Evolutionary conservation across 2,888 invertebrate genomes (phyloP), one percentile per base, ranked within the genome.

Genomic region (Ophraella communa): DNA sequence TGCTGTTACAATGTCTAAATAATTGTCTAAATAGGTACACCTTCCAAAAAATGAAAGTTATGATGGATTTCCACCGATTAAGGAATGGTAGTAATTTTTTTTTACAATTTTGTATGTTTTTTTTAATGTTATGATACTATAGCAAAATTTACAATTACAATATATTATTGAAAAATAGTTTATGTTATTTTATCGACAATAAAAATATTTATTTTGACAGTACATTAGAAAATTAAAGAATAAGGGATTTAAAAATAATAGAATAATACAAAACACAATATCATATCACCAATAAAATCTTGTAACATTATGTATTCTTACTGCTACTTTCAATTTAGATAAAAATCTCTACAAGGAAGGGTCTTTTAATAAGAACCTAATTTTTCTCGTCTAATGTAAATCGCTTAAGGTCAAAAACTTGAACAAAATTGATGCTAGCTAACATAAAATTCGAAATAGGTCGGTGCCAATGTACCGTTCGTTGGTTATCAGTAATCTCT

Each of bases 401-500:
- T 59, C 59, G 59, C 59, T 39, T 10, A 42, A 21, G 59, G 59
- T 18, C 11, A 59, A 59, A 59, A 59, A 17, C 23, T 51, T 51
- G 39, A 51, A 51, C 58, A 18, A 20, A 59, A 51, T 24, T 27
- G 27, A 51, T 27, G 24, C 49, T 47, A n/a, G 23, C 47, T 51
- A 51, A 51, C 49, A 51, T 51, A 51, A 51, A 51, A 51, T 51
- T 8, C 49, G 17, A 59, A 52, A 59, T 59, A 59, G 59, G 51
- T 59, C 42, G 51, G 5, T 30, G 51, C 33, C 51, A 45, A 23
- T 56, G 20, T 56, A 44, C 56, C 56, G 45, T 56, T 59, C 51
- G 59, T 33, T 20, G 51, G 33, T 53, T 65, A 65, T 65, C 65
- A 54, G 61, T 39, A 62, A 62, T 65, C 65, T 61, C 53, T 56